Conservation (phyloP, 2,113 vertebrate species). For the Eublepharis macularius region DNA sequence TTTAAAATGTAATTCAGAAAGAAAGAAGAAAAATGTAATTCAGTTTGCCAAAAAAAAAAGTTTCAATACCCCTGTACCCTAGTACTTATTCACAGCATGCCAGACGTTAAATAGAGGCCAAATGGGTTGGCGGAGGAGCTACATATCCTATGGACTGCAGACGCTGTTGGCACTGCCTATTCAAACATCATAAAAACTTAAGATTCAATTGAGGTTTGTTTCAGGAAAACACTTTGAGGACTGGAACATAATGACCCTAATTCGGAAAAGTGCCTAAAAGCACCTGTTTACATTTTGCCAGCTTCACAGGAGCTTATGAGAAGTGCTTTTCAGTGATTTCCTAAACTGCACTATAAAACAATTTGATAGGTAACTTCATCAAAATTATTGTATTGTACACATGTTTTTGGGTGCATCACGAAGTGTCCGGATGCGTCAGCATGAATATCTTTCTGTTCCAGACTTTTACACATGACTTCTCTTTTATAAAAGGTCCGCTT, state of each 20-base stretch:
- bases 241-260: neutral
- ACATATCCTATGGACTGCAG: neutral
- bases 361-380: neutral
- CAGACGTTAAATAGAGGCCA: neutral
- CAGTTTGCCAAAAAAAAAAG: no score
- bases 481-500: neutral
- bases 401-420: neutral
- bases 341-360: neutral
- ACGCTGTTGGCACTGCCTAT: no score
- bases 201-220: neutral
- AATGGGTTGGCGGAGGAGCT: neutral
- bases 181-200: neutral
- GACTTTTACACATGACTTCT: neutral
- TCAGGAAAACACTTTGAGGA: neutral
- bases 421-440: neutral
- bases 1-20: no score
- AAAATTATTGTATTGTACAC: neutral
- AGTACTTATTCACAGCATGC: no score
- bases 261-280: neutral
- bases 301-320: neutral
- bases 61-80: no score
- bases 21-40: no score
- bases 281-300: constrained; percentile 1
- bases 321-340: neutral
- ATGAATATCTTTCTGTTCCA: neutral